Percentiles rank a stretch among this genome's conserved stretches.
These are phyloP conservation scores for Oxytorus armatus DNA, from an alignment of 2,888 invertebrate genomes.

Conservation along the genomic window DNA sequence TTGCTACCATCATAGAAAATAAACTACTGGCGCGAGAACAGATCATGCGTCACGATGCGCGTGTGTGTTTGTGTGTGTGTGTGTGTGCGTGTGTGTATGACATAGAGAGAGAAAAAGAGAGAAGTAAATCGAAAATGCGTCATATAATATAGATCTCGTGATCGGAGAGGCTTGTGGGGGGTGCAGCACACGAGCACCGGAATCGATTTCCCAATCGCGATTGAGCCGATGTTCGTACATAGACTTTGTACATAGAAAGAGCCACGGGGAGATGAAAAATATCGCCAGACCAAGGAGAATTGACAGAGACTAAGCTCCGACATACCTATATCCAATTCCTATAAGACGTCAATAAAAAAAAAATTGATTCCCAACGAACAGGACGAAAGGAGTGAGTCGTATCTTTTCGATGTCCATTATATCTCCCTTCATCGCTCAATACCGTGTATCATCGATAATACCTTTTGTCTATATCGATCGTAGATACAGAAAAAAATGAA, in stretches of 20 bases:
- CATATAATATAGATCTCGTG: neutral
- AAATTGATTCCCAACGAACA: constrained; percentile 29
- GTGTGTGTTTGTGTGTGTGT: too few relatives aligned
- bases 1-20: too few relatives aligned
- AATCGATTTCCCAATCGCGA: constrained; percentile 51
- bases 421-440: constrained; percentile 28
- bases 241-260: neutral
- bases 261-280: constrained; percentile 33
- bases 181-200: constrained; percentile 12
- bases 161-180: neutral
- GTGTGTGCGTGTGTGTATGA: neutral
- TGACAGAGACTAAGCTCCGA: constrained; percentile 57
- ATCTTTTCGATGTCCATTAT: constrained; percentile 27
- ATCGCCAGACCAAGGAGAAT: constrained; percentile 44
- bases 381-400: constrained; percentile 20
- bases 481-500: neutral
- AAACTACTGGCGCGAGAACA: too few relatives aligned
- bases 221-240: constrained; percentile 21
- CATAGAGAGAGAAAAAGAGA: neutral
- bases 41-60: neutral
- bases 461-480: constrained; percentile 13
- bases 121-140: neutral
- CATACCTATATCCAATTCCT: constrained; percentile 3
- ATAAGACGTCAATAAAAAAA: constrained; percentile 1
- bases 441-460: constrained; percentile 28